Evolutionary conservation across 2,797 vertebrate species (phyloP), one percentile per base, ranked within the genome.

Genomic region (Ctenopoma kingsleyae): DNA sequence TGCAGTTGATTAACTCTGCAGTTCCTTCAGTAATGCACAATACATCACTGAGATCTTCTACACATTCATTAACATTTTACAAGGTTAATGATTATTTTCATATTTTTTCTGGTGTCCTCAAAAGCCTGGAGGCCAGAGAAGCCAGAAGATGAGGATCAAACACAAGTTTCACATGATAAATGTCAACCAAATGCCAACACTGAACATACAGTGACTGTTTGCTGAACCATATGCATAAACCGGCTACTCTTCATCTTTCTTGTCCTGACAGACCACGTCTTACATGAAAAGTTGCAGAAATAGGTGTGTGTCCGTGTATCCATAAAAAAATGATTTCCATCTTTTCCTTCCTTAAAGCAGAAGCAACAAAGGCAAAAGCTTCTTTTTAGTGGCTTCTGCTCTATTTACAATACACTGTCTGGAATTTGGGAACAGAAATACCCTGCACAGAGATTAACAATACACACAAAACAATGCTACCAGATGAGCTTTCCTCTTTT

Each of bases 381-480:
- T 65, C 22, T 68, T 78, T 84, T 83, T 70, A 53, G 23, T 38
- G 38, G 65, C 49, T 82, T 77, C 66, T 67, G 56, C 71, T 84
- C 63, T 80, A 78, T 87, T 86, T 83, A 69, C 64, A 68, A 57
- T 49, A 52, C 32, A 76, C 53, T 63, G 77, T 86, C 53, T 78
- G 59, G 50, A 71, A 78, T 43, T 17, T 32, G 41, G 41, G 27
- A 61, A 36, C 63, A 75, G 66, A 50, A 76, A 84, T 63, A 81
- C 30, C 17, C 59, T 58, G 73, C 65, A 75, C 67, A 68, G 54
- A 82, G 76, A 90, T 82, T 73, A 87, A 76, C 80, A 86, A 85
- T 60, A 63, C 67, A 57, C 71, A 75, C 58, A 74, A 80, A 80
- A 88, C 87, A 90, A 90, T 80, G 77, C 74, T 48, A 53, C 62